Base-by-base conservation (phyloP, 1,140 invertebrate species). In the Eumaeus atala region DNA sequence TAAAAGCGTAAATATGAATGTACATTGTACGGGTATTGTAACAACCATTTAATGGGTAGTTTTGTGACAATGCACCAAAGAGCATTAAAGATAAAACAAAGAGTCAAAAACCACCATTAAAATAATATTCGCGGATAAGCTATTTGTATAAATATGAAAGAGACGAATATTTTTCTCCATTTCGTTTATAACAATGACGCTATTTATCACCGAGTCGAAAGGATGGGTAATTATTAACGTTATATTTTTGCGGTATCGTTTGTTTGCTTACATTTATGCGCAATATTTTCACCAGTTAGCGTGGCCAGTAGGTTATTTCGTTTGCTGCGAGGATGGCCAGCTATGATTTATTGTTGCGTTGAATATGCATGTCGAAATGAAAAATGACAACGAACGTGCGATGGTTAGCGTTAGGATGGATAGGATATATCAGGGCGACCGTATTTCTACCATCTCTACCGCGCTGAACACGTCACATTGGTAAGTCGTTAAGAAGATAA, bases 281-380 rank as follows among this genome's bases (percentile, higher is more conserved):
- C 60, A 58, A 76, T 83, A 83, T 78, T 76, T 79, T 78, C 72
- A 55, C 50, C 70, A 59, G 79, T 71, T 76, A 64, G 64, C 72
- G 66, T 74, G 73, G 74, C 74, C 74, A 74, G 72, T 82, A 75
- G 76, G 74, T 80, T 79, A 80, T 82, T 78, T 71, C 70, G 74
- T 75, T 72, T 70, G 71, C 67, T 59, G 69, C 68, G 62, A 65
- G 66, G 69, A 79, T 78, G 68, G 68, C 69, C 72, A 63, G 54
- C 65, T 71, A 76, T 87, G 81, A 87, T 87, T 84, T 84, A 87
- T 87, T 74, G 72, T 82, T 70, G 58, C 70, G 79, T 82, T 84
- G 83, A 87, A 84, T 86, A 86, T 86, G 81, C 83, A 83, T 84
- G 83, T 83, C 79, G 74, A 68, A 74, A 86, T 86, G 83, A 86